Base-by-base conservation (phyloP, 92 coral and sea anemone species). In the Zoanthus solanderi region DNA sequence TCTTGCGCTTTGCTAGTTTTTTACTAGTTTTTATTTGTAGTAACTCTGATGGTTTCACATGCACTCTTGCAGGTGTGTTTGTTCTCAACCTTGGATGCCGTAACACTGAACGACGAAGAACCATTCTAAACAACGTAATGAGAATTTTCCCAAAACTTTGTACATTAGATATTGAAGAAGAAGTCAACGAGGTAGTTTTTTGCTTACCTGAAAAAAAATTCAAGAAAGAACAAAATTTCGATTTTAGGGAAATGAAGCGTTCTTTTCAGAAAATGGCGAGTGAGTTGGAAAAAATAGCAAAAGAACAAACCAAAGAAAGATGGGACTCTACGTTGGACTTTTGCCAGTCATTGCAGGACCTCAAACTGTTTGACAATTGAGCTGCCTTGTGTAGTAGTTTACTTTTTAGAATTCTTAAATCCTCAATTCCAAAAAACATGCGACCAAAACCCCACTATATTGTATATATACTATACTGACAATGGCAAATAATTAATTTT, bases 21-120 rank as follows among this genome's bases (percentile, higher is more conserved):
- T 50, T 50, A 7, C 56, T 50, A 50, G 56, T 50, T 50, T 50
- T 50, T 11, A 50, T 50, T 50, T 50, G 12, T 0, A 50, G 56
- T 50, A 50, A 50, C 56, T 50, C 12, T 50, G 42, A 37, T 37
- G 42, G 56, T 50, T 50, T 0, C 56, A 50, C 56, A 50, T 23
- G 4, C n/a, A 4, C 16, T 29, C 1, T 87, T 73, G 71, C 76
- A 93, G 99, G 99, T 48, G 98, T 95, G 37, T 91, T 96, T 44
- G 82, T 95, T 28, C 92, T 96, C 58, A 95, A 96, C 90, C 93
- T 96, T 78, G 96, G 87, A 15, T 96, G 98, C 67, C 94, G 94
- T 46, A 84, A 90, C 83, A 56, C 91, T 4, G 82, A 79, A 15
- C 91, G 78, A 6, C 83, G 91, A 31, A 86, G 48, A 29, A 75